A percentile compares a stretch with the other conserved stretches of the same genome.
Evolutionary conservation across 2,888 invertebrate genomes (phyloP).

Genomic region (Leptinotarsa peninsularis): DNA sequence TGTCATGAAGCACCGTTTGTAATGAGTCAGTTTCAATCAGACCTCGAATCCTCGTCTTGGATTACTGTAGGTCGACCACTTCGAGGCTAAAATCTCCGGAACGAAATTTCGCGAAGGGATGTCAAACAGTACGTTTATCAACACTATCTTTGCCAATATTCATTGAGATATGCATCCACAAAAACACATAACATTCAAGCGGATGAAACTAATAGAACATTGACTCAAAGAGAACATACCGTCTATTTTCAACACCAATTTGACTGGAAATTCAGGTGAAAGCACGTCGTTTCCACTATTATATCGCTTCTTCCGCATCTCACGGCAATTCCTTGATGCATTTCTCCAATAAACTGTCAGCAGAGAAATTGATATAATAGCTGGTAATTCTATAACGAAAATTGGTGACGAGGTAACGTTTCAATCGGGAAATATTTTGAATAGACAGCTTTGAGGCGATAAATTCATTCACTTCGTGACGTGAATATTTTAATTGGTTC

Average conservation of each 20-base stretch:
- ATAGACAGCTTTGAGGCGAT: not conserved
- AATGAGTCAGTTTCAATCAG: no score
- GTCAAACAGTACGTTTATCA: no score
- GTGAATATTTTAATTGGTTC: not conserved
- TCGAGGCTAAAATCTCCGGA: no score
- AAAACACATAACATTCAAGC: no score
- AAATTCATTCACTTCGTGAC: not conserved
- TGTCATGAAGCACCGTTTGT: no score
- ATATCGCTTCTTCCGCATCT: not conserved
- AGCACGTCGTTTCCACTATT: not conserved
- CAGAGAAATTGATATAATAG: not conserved
- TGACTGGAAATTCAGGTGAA: not conserved
- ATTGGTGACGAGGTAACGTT: not conserved
- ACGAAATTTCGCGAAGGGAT: no score
- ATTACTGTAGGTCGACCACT: no score
- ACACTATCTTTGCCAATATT: no score
- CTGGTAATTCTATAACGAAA: constrained; percentile 6
- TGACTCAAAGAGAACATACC: no score
- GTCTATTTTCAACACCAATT: not conserved
- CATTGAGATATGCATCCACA: no score
- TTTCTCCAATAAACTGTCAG: constrained; percentile 8
- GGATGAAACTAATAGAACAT: no score
- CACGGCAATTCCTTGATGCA: not conserved
- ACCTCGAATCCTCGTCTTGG: no score
- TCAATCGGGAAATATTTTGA: constrained; percentile 11